Base-by-base conservation (phyloP, 1,140 invertebrate genomes). In the Riptortus pedestris region DNA sequence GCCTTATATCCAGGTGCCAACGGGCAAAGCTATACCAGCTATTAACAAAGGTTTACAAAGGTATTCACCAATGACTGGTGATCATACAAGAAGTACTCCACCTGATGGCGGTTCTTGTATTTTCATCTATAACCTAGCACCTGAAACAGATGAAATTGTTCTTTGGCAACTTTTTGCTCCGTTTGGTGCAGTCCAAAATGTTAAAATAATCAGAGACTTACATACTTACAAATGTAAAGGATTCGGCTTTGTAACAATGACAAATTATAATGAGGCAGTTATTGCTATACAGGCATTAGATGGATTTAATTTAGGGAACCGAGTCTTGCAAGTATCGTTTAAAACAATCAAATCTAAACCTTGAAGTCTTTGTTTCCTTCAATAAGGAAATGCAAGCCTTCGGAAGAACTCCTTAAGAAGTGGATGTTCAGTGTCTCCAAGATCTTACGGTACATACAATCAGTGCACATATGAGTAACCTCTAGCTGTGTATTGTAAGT, bases 171-270 rank as follows among this genome's bases (percentile, higher is more conserved):
- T 99, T 67, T 99, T 99, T 79, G 96, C 95, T 3, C 96, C 96
- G 4, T 99, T 98, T 76, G 96, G 96, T 65, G 96, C 96, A 66
- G 96, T 99, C 63, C 93, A 98, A 77, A 94, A 89, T 72, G 95
- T 98, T 27, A 98, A 98, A 80, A 90, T 96, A 51, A 96, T 98
- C 72, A 86, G 94, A 66, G 96, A 98, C 79, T 82, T 95, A 72
- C 91, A 96, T 76, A 96, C 94, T 65, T 95, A 96, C 79, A 98
- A 98, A 78, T 98, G 96, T 83, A 98, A 98, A 79, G 96, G 96
- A 70, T 98, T 97, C 75, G 96, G 94, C n/a, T 98, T 98, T 78
- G 95, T 99, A 65, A 98, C 95, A 63, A 99, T 99, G 96, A 97
- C 93, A 71, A 98, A 98, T 78, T 98, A 98, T 79, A 95, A 98